These are phyloP conservation scores for Crossoptilon crossoptilon DNA, from an alignment of 2,797 vertebrate species.

Conservation along the genomic window DNA sequence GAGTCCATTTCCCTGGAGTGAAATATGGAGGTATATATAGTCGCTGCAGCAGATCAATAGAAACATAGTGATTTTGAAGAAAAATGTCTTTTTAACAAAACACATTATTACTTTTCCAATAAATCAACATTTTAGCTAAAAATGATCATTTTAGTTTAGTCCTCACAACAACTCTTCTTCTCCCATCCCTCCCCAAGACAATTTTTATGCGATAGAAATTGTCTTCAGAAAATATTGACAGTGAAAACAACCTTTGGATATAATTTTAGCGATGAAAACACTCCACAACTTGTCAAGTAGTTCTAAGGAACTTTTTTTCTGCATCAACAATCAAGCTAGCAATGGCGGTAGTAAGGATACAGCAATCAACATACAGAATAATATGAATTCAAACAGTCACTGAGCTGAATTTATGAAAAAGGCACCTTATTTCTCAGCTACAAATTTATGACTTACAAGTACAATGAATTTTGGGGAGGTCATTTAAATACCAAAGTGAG, in stretches of 20 bases:
- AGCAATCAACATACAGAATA: neutral
- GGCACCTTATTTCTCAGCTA: neutral
- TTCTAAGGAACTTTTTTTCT: neutral
- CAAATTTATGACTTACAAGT: neutral
- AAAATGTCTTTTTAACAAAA: constrained; percentile 42
- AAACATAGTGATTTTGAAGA: constrained; percentile 9
- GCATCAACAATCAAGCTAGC: neutral
- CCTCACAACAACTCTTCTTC: neutral
- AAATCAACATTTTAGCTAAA: constrained; percentile 4
- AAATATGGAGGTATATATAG: neutral
- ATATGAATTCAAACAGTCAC: neutral
- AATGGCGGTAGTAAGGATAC: neutral
- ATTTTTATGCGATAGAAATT: neutral
- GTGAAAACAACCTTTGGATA: neutral
- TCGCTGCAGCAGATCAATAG: constrained; percentile 24
- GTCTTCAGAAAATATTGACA: neutral
- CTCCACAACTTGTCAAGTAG: neutral
- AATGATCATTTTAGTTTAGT: neutral
- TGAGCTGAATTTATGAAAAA: neutral
- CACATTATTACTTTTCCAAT: constrained; percentile 18
- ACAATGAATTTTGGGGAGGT: neutral
- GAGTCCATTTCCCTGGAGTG: constrained; percentile 2
- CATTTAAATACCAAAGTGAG: neutral
- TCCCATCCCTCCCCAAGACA: neutral
- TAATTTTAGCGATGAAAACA: neutral